phyloP scores from a whole-genome alignment of 35 echinoderm and acorn worm species.

The Holothuria glaberrima region DNA sequence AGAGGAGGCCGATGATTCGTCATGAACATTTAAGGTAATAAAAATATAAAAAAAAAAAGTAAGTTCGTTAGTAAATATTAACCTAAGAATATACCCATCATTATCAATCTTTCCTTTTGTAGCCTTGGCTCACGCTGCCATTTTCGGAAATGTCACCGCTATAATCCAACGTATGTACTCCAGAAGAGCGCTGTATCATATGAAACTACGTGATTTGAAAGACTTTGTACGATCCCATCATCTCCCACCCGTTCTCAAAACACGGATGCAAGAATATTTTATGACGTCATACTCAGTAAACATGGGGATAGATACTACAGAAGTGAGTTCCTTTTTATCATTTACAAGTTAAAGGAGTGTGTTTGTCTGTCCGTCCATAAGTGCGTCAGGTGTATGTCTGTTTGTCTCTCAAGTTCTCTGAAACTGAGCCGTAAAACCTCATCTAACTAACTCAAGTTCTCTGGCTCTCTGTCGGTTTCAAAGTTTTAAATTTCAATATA shows the following conservation, averaged over 20 bases:
- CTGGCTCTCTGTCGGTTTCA: no score
- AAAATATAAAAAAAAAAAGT: no score
- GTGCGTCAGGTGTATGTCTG: no score
- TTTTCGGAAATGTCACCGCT: slow-evolving; percentile 95
- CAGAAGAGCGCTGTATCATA: slow-evolving; percentile 82
- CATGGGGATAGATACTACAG: slow-evolving; percentile 95
- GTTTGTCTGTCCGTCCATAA: no score
- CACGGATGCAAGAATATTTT: slow-evolving; percentile 96
- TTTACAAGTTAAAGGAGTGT: no score
- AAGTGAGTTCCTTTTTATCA: slow-evolving; percentile 71
- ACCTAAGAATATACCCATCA: not conserved
- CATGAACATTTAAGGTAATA: no score
- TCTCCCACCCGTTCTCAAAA: slow-evolving; percentile 84
- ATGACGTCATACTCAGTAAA: slow-evolving; percentile 94
- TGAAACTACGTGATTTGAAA: slow-evolving; percentile 87
- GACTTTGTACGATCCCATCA: slow-evolving; percentile 93
- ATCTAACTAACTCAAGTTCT: no score
- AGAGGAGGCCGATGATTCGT: no score
- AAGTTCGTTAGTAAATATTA: no score
- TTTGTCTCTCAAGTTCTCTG: no score
- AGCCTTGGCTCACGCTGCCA: slow-evolving; percentile 87
- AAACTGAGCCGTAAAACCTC: no score
- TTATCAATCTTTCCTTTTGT: not conserved
- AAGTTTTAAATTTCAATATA: no score
- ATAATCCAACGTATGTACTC: slow-evolving; percentile 97